phyloP scores from a whole-genome alignment of 2,888 invertebrate genomes.

The Gnatocerus cornutus region DNA sequence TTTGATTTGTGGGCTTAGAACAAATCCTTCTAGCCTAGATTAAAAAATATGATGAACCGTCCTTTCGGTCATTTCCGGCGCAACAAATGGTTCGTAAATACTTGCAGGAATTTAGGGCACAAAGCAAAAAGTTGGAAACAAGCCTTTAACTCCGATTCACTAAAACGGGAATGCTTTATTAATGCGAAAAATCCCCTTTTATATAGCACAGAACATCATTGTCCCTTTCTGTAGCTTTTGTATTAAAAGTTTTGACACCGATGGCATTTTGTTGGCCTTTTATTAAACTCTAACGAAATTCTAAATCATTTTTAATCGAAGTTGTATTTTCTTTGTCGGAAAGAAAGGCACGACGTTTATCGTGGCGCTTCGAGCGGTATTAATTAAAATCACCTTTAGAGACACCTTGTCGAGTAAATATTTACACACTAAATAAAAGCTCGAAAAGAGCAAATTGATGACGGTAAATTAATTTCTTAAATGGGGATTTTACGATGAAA shows the following conservation, averaged over 20 bases:
- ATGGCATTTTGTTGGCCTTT: conserved; percentile 14
- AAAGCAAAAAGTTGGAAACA: conserved; percentile 32
- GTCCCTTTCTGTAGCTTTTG: conserved; percentile 21
- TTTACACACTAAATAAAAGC: conserved; percentile 23
- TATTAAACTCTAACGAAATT: conserved; percentile 13
- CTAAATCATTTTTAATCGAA: conserved; percentile 14
- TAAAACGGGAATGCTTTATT: conserved; percentile 34
- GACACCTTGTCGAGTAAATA: conserved; percentile 25
- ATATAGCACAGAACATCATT: conserved; percentile 18
- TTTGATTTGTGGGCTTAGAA: no score
- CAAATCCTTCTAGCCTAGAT: background rate
- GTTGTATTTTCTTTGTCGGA: background rate
- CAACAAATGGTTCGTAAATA: conserved; percentile 33
- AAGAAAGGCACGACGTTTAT: background rate
- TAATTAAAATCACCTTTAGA: conserved; percentile 26
- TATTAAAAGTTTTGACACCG: conserved; percentile 27
- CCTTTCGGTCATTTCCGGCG: conserved; percentile 13
- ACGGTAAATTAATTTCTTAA: conserved; percentile 17
- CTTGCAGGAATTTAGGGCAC: conserved; percentile 12
- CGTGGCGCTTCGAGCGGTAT: conserved; percentile 12
- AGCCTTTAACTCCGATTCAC: conserved; percentile 24
- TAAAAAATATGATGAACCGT: background rate
- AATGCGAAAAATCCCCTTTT: conserved; percentile 23
- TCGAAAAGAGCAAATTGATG: conserved; percentile 18
- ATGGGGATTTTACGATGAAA: background rate